Percentiles rank a stretch among this genome's conserved stretches.
These are phyloP conservation scores for Apaloderma vittatum DNA, from an alignment of 2,113 vertebrate species.

Conservation along the genomic window DNA sequence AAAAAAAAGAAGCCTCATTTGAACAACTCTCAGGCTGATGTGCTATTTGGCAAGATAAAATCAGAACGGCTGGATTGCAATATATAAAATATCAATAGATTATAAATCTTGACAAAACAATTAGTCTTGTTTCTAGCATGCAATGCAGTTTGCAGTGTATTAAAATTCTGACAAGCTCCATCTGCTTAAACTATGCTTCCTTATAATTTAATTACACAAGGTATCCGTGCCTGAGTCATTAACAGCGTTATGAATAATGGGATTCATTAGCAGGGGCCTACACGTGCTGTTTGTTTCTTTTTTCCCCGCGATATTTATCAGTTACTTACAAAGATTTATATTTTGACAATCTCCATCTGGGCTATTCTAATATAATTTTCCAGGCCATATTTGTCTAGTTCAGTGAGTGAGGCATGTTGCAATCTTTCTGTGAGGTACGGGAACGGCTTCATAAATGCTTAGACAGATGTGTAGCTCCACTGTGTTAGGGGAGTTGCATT, in stretches of 20 bases:
- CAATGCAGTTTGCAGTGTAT: background rate
- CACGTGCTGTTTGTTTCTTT: constrained; percentile 8
- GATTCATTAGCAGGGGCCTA: constrained; percentile 15
- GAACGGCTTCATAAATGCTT: background rate
- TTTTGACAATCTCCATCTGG: background rate
- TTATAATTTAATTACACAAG: constrained; percentile 55
- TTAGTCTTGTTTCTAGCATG: background rate
- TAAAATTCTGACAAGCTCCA: constrained; percentile 23
- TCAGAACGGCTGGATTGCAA: background rate
- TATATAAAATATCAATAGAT: background rate
- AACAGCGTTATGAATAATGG: constrained; percentile 24
- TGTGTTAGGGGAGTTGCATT: background rate
- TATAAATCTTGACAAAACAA: background rate
- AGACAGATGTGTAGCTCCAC: background rate
- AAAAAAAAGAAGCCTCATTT: fast-evolving
- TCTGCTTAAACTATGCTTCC: constrained; percentile 42
- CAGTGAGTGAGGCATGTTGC: background rate
- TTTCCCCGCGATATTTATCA: background rate
- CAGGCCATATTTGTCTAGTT: background rate
- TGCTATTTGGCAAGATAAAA: background rate
- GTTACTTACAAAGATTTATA: background rate
- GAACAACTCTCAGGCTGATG: no score
- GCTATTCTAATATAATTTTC: background rate
- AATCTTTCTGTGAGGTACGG: background rate
- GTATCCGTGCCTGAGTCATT: constrained; percentile 38